phyloP scores from a whole-genome alignment of 2,797 vertebrate species.

The Florisuga fusca region DNA sequence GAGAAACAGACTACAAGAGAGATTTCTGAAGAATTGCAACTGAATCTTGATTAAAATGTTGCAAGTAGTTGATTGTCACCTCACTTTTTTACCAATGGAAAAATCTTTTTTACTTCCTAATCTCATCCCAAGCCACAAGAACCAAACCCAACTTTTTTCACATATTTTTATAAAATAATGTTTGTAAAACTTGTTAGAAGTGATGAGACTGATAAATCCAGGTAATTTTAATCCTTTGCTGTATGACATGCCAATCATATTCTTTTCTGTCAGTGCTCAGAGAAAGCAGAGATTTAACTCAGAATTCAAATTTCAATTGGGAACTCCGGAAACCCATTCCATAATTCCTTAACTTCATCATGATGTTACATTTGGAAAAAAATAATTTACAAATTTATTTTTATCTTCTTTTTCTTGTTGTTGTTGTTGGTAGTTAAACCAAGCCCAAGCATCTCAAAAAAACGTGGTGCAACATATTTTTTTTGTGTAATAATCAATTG shows the following conservation, averaged over 20 bases:
- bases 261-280: neutral
- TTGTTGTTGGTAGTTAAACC: neutral
- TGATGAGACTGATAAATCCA: neutral
- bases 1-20: neutral
- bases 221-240: neutral
- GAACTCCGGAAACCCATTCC: neutral
- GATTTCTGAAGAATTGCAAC: neutral
- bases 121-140: neutral
- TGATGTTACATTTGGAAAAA: neutral
- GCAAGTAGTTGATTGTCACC: neutral
- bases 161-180: neutral
- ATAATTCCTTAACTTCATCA: neutral
- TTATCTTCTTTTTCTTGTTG: neutral
- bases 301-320: neutral
- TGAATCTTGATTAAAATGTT: neutral
- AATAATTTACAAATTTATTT: neutral
- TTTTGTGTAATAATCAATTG: neutral
- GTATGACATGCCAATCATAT: neutral
- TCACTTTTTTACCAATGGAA: neutral
- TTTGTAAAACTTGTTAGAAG: neutral
- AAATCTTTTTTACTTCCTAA: neutral
- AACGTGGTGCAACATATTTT: neutral
- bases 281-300: neutral
- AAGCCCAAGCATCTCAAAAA: neutral
- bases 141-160: neutral